Conservation (phyloP, 2,797 vertebrate genomes). For the Gallinago nigripennis region DNA sequence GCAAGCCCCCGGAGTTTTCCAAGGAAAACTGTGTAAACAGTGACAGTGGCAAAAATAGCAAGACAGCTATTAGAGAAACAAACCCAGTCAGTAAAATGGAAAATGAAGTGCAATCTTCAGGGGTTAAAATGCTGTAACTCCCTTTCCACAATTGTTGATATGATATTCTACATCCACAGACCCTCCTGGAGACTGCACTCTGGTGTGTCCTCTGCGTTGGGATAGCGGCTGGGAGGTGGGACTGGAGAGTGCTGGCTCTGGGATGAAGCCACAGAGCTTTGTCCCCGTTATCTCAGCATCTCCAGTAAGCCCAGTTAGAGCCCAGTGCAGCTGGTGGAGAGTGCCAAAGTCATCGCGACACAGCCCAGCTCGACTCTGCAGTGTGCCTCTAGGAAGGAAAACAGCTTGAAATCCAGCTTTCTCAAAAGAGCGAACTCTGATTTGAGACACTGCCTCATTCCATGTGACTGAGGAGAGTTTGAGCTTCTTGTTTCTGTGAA, state of each 20-base stretch:
- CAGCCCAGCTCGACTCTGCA: not conserved
- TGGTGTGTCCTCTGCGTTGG: not conserved
- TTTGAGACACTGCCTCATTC: not conserved
- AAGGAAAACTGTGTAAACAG: not conserved
- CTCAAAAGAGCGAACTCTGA: not conserved
- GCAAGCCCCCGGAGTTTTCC: not conserved
- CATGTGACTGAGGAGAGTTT: not conserved
- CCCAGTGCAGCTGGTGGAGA: not conserved
- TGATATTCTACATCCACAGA: not conserved
- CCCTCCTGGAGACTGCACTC: not conserved
- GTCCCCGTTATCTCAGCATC: not conserved
- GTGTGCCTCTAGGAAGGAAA: not conserved
- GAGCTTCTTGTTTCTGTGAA: not conserved
- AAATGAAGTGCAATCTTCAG: not conserved
- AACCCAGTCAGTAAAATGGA: not conserved
- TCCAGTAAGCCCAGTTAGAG: not conserved
- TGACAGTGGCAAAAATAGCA: not conserved
- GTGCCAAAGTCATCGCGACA: rapidly evolving
- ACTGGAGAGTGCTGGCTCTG: not conserved
- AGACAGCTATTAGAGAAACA: not conserved
- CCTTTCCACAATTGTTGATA: not conserved
- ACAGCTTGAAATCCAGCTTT: not conserved
- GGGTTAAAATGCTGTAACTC: not conserved
- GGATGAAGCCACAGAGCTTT: not conserved
- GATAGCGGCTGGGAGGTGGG: not conserved